phyloP scores from a whole-genome alignment of 2,888 invertebrate species.

The Geotrupes spiniger region DNA sequence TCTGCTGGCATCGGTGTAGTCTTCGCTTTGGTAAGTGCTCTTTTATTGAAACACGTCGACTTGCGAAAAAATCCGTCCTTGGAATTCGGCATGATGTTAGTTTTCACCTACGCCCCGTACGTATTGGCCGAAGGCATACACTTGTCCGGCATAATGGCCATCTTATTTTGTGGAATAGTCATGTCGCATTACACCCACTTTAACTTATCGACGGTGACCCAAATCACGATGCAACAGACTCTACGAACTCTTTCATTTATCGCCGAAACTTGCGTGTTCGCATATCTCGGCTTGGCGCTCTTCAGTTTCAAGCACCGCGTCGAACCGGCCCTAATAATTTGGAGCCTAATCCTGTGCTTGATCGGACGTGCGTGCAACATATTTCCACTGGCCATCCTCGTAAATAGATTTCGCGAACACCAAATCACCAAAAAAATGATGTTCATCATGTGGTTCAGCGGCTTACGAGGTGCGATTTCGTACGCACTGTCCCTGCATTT shows the following conservation, averaged over 20 bases:
- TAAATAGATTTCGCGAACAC: constrained; percentile 95
- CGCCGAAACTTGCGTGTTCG: constrained; percentile 98
- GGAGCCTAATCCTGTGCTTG: constrained; percentile 90
- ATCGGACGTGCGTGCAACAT: constrained; percentile 95
- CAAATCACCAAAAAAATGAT: constrained; percentile 98
- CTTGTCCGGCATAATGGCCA: constrained; percentile 93
- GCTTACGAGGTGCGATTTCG: constrained; percentile 94
- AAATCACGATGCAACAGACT: constrained; percentile 99
- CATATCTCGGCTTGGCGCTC: constrained; percentile 91
- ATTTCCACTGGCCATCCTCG: constrained; percentile 88
- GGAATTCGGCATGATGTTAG: constrained; percentile 97
- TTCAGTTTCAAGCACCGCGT: constrained; percentile 94
- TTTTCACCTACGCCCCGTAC: constrained; percentile 98
- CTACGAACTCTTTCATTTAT: constrained; percentile 97
- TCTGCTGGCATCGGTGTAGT: constrained; percentile 95
- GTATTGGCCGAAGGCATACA: constrained; percentile 84
- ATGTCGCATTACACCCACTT: constrained; percentile 99
- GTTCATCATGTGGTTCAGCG: constrained; percentile 99
- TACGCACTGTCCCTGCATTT: constrained; percentile 96
- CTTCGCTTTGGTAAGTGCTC: constrained; percentile 90
- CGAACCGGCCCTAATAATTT: constrained; percentile 87
- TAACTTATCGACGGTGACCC: constrained; percentile 96
- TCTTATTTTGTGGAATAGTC: constrained; percentile 96
- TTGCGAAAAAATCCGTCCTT: constrained; percentile 95
- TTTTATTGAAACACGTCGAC: constrained; percentile 93